A percentile compares a stretch with the other conserved stretches of the same genome.
phyloP scores from a whole-genome alignment of 2,113 vertebrate genomes.

The Alexandromys fortis region DNA sequence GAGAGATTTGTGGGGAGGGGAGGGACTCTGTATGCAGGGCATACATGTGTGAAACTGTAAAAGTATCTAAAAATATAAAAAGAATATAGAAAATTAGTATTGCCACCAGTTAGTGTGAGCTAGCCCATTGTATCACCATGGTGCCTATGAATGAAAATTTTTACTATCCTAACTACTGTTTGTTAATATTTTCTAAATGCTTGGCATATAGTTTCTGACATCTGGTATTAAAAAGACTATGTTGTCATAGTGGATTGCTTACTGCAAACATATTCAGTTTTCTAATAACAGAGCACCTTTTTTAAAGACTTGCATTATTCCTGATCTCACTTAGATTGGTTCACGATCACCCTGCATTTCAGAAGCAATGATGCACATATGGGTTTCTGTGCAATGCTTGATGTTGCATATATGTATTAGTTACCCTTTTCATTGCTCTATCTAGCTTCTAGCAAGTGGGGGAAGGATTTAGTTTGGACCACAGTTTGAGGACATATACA shows the following conservation, averaged over 20 bases:
- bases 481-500: background rate
- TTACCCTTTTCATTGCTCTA: background rate
- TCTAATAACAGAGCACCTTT: conserved; percentile 36
- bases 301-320: background rate
- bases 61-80: background rate
- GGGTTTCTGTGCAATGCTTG: background rate
- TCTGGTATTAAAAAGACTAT: background rate
- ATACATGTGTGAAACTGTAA: too few species aligned
- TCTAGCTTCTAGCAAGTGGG: too few species aligned
- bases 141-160: conserved; percentile 45
- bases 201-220: background rate
- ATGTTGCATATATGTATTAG: background rate
- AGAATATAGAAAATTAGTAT: conserved; percentile 49
- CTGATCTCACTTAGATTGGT: background rate
- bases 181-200: conserved; percentile 21
- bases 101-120: conserved; percentile 15
- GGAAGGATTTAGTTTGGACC: background rate
- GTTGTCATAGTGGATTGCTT: conserved; percentile 24
- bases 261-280: background rate
- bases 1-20: background rate
- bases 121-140: conserved; percentile 18
- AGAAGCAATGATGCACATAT: background rate
- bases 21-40: background rate
- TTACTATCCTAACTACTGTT: background rate
- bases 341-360: conserved; percentile 23